Percentiles rank a stretch among this genome's conserved stretches.
phyloP scores from a whole-genome alignment of 2,797 vertebrate species.

The Telmatherina bonti region DNA sequence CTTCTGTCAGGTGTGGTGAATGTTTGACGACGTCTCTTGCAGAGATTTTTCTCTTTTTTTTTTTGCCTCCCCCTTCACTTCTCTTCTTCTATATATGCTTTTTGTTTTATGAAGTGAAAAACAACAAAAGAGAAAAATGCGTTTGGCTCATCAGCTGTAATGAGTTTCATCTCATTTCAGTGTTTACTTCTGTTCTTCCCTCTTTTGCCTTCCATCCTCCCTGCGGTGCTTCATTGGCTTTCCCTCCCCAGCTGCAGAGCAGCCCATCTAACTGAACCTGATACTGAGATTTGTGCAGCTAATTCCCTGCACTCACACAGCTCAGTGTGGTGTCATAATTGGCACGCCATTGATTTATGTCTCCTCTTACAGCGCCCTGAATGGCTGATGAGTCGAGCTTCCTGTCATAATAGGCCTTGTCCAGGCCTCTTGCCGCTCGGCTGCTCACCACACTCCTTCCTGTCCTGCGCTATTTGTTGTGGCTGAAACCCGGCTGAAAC shows the following conservation, averaged over 20 bases:
- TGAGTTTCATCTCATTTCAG: slow-evolving; percentile 69
- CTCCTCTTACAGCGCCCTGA: slow-evolving; percentile 81
- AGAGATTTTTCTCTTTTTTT: neutral
- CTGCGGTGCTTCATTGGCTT: slow-evolving; percentile 42
- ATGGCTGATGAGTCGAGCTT: slow-evolving; percentile 80
- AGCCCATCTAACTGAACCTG: slow-evolving; percentile 78
- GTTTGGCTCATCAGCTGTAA: slow-evolving; percentile 61
- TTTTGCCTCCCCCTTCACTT: neutral
- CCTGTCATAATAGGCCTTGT: slow-evolving; percentile 79
- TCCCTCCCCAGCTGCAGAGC: slow-evolving; percentile 48
- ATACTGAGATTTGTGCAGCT: slow-evolving; percentile 79
- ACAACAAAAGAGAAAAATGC: slow-evolving; percentile 56
- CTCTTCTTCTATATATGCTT: neutral
- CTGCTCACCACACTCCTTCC: slow-evolving; percentile 72
- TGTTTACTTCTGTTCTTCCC: slow-evolving; percentile 34
- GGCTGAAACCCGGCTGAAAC: slow-evolving; percentile 67
- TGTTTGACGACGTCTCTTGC: slow-evolving; percentile 33
- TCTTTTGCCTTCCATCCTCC: slow-evolving; percentile 35
- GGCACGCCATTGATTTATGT: slow-evolving; percentile 83
- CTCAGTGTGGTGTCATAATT: slow-evolving; percentile 83
- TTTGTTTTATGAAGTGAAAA: slow-evolving; percentile 39
- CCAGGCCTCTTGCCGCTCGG: slow-evolving; percentile 63
- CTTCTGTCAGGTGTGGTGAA: slow-evolving; percentile 28
- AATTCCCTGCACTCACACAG: slow-evolving; percentile 81
- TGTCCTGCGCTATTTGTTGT: slow-evolving; percentile 71